Conservation (phyloP, 2,797 vertebrate genomes). For the Sitta carolinensis region DNA sequence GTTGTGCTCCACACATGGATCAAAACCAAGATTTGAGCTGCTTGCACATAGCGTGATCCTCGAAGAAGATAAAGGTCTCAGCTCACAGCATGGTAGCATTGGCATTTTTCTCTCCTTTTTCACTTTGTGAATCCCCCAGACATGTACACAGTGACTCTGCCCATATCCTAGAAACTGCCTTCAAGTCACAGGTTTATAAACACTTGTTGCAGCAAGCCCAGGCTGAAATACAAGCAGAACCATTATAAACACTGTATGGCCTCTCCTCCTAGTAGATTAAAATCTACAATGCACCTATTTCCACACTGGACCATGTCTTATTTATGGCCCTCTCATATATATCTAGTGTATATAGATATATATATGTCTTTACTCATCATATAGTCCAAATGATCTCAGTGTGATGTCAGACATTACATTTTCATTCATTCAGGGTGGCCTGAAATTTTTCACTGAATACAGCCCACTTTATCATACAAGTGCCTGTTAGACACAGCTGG, state of each 20-base stretch:
- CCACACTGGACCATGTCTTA: not conserved
- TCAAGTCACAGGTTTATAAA: not conserved
- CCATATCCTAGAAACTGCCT: not conserved
- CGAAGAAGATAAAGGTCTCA: not conserved
- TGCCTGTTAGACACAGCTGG: not conserved
- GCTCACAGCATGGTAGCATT: not conserved
- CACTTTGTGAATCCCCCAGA: not conserved
- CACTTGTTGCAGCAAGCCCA: not conserved
- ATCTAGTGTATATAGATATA: not conserved
- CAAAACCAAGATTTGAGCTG: not conserved
- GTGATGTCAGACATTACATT: not conserved
- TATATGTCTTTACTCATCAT: not conserved
- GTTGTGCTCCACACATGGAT: not conserved
- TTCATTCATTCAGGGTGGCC: not conserved
- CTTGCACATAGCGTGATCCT: not conserved
- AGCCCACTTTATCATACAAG: not conserved
- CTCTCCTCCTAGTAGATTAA: not conserved
- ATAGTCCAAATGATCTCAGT: not conserved
- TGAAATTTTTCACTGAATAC: not conserved
- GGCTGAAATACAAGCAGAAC: not conserved
- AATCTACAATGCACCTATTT: not conserved
- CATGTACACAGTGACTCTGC: not conserved
- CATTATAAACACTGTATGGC: accelerated
- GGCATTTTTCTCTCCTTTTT: not conserved
- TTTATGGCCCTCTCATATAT: not conserved